phyloP scores from a whole-genome alignment of 2,113 vertebrate species.

The Puma concolor region DNA sequence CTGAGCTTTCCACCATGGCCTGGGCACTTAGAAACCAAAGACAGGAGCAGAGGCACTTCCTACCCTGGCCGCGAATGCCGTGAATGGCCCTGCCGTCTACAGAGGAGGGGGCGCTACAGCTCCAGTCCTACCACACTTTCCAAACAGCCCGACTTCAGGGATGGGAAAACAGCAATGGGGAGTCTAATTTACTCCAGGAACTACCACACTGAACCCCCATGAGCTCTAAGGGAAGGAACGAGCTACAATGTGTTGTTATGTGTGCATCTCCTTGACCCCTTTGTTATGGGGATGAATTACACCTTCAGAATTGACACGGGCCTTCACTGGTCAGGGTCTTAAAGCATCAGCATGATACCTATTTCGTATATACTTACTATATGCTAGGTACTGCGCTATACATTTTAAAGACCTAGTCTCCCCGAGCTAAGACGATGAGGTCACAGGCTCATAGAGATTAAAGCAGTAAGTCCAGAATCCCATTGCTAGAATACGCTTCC shows the following conservation, averaged over 20 bases:
- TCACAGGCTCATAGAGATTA: not conserved
- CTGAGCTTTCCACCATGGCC: not conserved
- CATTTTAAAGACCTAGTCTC: not conserved
- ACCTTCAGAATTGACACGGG: not conserved
- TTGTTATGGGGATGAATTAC: not conserved
- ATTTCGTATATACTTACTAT: not conserved
- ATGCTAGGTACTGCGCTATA: not conserved
- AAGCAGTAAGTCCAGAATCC: not conserved
- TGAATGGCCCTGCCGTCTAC: not conserved
- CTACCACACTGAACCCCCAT: not conserved
- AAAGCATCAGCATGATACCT: not conserved
- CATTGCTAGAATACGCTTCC: not conserved
- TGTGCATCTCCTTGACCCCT: not conserved
- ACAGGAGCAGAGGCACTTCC: not conserved
- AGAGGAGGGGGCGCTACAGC: not conserved
- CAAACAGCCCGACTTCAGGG: not conserved
- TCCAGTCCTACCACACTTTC: not conserved
- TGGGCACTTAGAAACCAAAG: not conserved
- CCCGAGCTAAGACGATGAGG: not conserved
- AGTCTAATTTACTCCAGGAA: not conserved
- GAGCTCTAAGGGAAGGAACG: not conserved
- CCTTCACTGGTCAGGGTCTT: not conserved
- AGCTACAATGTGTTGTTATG: not conserved
- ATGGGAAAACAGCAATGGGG: not conserved
- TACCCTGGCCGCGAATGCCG: not conserved